Conservation (phyloP, 1,140 invertebrate genomes). For the Sesamia nonagrioides region DNA sequence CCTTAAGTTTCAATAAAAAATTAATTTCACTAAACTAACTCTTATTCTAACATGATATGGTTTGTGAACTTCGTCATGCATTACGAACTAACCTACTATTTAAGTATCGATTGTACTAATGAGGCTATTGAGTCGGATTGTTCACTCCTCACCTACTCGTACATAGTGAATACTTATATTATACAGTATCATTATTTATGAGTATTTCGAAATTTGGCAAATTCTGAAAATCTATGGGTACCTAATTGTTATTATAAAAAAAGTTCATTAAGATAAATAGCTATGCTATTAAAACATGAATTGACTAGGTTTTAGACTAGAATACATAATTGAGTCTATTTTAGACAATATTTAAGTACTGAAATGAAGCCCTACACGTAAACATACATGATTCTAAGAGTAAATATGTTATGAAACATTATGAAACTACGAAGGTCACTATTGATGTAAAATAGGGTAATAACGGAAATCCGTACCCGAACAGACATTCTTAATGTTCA, state of each 20-base stretch:
- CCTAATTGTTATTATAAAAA: conserved; percentile 36
- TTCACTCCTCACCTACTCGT: background rate
- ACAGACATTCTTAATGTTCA: conserved; percentile 26
- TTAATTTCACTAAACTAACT: conserved; percentile 36
- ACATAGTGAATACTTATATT: background rate
- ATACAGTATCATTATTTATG: conserved; percentile 13
- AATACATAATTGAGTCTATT: conserved; percentile 45
- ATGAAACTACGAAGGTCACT: conserved; percentile 17
- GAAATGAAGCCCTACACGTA: conserved; percentile 28
- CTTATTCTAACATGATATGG: conserved; percentile 78
- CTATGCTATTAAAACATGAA: conserved; percentile 75
- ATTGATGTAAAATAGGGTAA: conserved; percentile 14
- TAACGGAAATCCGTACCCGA: conserved; percentile 37
- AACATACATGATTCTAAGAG: conserved; percentile 12
- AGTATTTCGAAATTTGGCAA: conserved; percentile 57
- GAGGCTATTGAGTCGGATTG: background rate
- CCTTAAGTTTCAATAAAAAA: conserved; percentile 38
- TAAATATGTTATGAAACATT: conserved; percentile 16
- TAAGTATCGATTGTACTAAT: conserved; percentile 16
- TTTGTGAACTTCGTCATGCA: conserved; percentile 62
- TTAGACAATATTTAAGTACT: conserved; percentile 19
- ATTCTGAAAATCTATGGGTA: conserved; percentile 49
- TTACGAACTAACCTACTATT: conserved; percentile 42
- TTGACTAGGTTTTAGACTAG: conserved; percentile 70
- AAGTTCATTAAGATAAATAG: conserved; percentile 62